phyloP scores from a whole-genome alignment of 2,888 invertebrate species.

The Salpingus planirostris region DNA sequence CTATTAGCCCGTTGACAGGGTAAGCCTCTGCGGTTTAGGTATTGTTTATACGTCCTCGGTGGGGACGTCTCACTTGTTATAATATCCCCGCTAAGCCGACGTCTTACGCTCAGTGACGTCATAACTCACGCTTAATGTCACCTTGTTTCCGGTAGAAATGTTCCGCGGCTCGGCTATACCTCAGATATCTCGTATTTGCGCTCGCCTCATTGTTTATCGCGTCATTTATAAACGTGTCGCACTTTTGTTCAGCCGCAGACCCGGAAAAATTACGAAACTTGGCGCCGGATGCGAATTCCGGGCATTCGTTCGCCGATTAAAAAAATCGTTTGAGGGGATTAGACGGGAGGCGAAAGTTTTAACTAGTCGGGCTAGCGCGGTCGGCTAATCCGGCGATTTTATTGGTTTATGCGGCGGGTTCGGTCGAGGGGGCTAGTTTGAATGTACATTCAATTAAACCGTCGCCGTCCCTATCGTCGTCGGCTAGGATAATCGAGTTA shows the following conservation, averaged over 20 bases:
- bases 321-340: too few relatives aligned
- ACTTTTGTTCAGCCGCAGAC: constrained; percentile 3
- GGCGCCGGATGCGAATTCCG: too few relatives aligned
- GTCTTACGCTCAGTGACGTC: constrained; percentile 34
- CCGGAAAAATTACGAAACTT: too few relatives aligned
- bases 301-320: too few relatives aligned
- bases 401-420: constrained; percentile 10
- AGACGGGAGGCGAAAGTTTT: too few relatives aligned
- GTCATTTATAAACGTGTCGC: constrained; percentile 11
- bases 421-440: constrained; percentile 7
- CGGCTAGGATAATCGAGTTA: constrained; percentile 29
- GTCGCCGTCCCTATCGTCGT: constrained; percentile 12
- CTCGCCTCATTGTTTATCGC: constrained; percentile 16
- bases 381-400: constrained; percentile 8
- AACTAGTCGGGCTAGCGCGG: too few relatives aligned
- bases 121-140: constrained; percentile 38
- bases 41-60: constrained; percentile 27
- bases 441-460: constrained; percentile 12
- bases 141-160: constrained; percentile 30
- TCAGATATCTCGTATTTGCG: constrained; percentile 15
- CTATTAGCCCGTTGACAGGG: constrained; percentile 28
- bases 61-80: constrained; percentile 32
- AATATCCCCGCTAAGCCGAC: constrained; percentile 32
- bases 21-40: constrained; percentile 26
- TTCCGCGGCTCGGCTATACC: constrained; percentile 25